Evolutionary conservation across 1,140 invertebrate species (phyloP).

Genomic region (Brachionus rubens): DNA sequence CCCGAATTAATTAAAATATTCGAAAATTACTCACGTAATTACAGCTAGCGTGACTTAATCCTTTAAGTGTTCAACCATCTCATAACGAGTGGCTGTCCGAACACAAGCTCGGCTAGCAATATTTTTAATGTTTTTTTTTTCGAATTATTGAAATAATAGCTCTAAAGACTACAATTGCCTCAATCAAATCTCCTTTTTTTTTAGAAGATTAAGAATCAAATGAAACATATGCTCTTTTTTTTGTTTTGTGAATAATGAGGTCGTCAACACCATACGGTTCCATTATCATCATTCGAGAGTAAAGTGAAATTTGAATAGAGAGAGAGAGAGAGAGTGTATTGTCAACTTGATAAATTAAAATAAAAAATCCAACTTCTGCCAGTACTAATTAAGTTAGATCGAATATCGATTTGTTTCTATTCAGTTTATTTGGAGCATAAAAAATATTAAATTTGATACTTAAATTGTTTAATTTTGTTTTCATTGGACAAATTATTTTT

Average conservation of each 20-base stretch:
- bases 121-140: background rate
- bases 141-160: no score
- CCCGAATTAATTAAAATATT: no score
- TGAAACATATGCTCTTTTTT: background rate
- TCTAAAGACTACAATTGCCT: no score
- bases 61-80: background rate
- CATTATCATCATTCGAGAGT: background rate
- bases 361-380: background rate
- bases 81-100: no score
- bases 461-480: background rate
- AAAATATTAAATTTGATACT: background rate
- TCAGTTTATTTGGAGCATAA: constrained; percentile 9
- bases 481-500: background rate
- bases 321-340: background rate
- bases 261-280: background rate
- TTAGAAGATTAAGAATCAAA: background rate
- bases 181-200: no score
- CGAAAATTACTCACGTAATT: no score
- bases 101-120: no score
- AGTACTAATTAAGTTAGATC: constrained; percentile 3
- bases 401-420: background rate
- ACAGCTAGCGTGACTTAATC: no score
- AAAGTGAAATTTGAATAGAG: background rate
- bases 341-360: background rate
- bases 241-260: background rate